Base-by-base conservation (phyloP, 2,113 vertebrate genomes). In the Melanotaenia duboulayi region DNA sequence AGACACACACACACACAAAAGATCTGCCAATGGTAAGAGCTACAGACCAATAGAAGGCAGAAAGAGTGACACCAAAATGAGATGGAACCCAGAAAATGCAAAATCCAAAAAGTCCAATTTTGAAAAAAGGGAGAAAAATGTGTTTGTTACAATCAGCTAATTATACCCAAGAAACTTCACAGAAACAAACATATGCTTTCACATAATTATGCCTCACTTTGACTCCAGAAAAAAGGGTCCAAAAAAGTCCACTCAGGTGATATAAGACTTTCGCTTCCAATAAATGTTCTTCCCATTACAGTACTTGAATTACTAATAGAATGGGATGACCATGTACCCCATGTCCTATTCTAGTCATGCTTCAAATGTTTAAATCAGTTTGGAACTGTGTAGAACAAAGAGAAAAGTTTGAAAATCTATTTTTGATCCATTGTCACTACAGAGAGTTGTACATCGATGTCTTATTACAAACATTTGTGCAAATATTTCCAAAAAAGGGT, bases 151-250 rank as follows among this genome's bases (percentile, higher is more conserved):
- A 40, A 62, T 58, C 52, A 61, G 22, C 63, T 69, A 80, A 82
- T 83, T 80, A 83, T 73, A 81, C 63, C 7, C 66, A 66, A 58
- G 58, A 55, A 1, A 42, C 46, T 49, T 60, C 48, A 42, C 46
- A 59, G 61, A 77, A 71, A 76, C 68, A 44, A 72, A 77, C 65
- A 65, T 64, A 19, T 37, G 69, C 22, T 52, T 58, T 80, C 69
- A 74, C 50, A 72, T 74, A 62, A 19, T 60, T 61, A 78, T 76
- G 20, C n/a, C 14, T 62, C 35, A 57, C 11, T 48, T 64, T 24
- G 32, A 65, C 59, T 60, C 67, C 61, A 50, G 65, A 74, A 40
- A 72, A 16, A 79, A 78, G 51, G 57, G 48, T 42, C 24, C 35
- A 55, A 23, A 16, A 55, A 25, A 63, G 20, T 49, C 7, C 35